Evolutionary conservation across 2,888 invertebrate species (phyloP), one percentile per base, ranked within the genome.

Genomic region (Calameuta idolon): DNA sequence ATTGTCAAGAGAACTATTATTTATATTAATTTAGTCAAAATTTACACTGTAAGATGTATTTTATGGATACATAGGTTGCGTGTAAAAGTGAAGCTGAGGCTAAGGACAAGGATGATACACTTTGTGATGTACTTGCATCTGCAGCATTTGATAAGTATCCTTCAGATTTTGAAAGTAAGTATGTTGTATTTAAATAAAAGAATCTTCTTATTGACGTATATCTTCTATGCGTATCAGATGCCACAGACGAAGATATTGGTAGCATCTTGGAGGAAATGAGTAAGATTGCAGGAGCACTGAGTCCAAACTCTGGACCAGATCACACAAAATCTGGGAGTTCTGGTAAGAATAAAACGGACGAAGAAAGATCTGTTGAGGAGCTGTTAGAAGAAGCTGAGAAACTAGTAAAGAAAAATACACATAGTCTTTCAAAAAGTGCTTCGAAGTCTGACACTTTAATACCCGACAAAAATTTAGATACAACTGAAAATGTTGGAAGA

Each of bases 211-310:
- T 73, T 34, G 12, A 71, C 12, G 1, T 33, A 71, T 31, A 34
- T 33, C 12, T 11, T 71, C 30, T 71, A 71, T 71, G 12, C 9
- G 0, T 33, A 12, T 30, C 34, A 91, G 91, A 89, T 86, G 90
- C 90, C 3, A 91, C 90, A 12, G 91, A 91, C 40, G 91, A 91
- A 69, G 91, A 91, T 34, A 90, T 91, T 69, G 90, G 90, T 69
- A 91, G 90, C 79, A 88, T 91, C 76, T 80, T 91, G 34, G 91
- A 91, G 78, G 91, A 91, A 80, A 91, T 91, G 85, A 91, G 89
- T 78, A 91, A 90, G 81, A 89, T 91, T 34, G 90, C 90, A 3
- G 89, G 86, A 12, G 87, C 87, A 4, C 76, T 89, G 33, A 90
- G 90, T 80, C 89, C 90, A 11, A 87, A 85, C 83, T 86, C 90